Base-by-base conservation (phyloP, 1,140 invertebrate genomes). In the Lordiphosa collinella region DNA sequence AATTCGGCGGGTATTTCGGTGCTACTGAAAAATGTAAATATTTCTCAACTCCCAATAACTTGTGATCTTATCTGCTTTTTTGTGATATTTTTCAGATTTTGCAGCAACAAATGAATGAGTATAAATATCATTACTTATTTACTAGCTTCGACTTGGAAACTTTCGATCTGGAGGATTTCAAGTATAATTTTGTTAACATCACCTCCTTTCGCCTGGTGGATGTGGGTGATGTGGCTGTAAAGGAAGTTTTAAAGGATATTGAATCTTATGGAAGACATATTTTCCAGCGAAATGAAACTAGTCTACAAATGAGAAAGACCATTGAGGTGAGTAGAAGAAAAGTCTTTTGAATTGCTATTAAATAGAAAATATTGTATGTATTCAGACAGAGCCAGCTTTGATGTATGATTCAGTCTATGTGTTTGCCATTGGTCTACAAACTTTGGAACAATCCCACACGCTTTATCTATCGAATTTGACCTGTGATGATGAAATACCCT, bases 121-220 rank as follows among this genome's bases (percentile, higher is more conserved):
- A 96, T 88, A 92, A 95, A 87, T 97, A 97, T 87, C 96, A 98
- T 89, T 98, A 97, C 87, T 93, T 97, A 90, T 97, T 97, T 79
- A 97, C 96, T 13, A 96, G 95, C 12, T 96, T 97, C 89, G 96
- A 97, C 89, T 93, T 97, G 78, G 96, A 97, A 89, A 93, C 95
- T 9, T 97, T 97, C 76, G 96, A 97, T 89, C 89, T 98, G 52
- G 96, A 97, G 90, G 96, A 98, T 88, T 97, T 98, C 90, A 96
- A 96, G 86, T 97, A 97, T 90, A 97, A 97, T 89, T 94, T 94
- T 52, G 96, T 97, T 9, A 98, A 98, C 89, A 97, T 98, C 90
- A 97, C 96, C 35, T 95, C 96, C 4, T 98, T 96, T 90, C 91
- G 96, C 47, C 90, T 98, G 51, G 95, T 97, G 2, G 95, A 97